These are phyloP conservation scores for Leptoteleia sp. DNA, from an alignment of 1,140 invertebrate genomes.

Conservation along the genomic window DNA sequence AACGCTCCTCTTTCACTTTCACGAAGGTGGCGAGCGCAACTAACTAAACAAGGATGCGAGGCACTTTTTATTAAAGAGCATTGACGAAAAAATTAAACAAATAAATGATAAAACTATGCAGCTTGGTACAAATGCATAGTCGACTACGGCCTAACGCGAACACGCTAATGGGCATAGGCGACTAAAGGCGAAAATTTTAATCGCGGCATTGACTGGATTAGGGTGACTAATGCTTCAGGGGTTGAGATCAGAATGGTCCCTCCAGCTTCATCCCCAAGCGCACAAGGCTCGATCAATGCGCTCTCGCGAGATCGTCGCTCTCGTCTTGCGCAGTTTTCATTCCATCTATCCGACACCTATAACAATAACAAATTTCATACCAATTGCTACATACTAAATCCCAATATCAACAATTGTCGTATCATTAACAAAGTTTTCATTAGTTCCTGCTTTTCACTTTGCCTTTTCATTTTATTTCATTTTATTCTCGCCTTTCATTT, in stretches of 20 bases:
- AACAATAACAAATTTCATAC: conserved; percentile 7
- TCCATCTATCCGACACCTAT: conserved; percentile 20
- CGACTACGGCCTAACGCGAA: conserved; percentile 40
- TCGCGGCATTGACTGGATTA: conserved; percentile 69
- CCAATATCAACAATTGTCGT: not conserved
- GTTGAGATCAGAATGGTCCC: conserved; percentile 67
- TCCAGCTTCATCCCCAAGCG: conserved; percentile 64
- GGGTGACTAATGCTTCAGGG: conserved; percentile 69
- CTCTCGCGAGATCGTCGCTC: conserved; percentile 54
- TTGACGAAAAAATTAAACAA: conserved; percentile 42
- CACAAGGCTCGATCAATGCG: conserved; percentile 69
- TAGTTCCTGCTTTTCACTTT: no score
- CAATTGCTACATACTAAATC: not conserved
- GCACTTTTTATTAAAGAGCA: conserved; percentile 62
- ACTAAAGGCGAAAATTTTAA: conserved; percentile 57
- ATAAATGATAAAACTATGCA: conserved; percentile 54
- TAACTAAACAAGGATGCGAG: conserved; percentile 62
- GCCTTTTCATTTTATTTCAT: no score
- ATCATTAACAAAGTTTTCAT: no score
- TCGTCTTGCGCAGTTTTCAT: conserved; percentile 61
- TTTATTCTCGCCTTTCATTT: no score
- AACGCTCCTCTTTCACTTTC: conserved; percentile 11
- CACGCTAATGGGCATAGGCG: conserved; percentile 47
- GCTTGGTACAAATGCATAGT: conserved; percentile 49
- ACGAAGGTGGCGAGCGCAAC: conserved; percentile 23